Evolutionary conservation across 2,113 vertebrate genomes (phyloP), one percentile per base, ranked within the genome.

Genomic region (Burhinus bistriatus): DNA sequence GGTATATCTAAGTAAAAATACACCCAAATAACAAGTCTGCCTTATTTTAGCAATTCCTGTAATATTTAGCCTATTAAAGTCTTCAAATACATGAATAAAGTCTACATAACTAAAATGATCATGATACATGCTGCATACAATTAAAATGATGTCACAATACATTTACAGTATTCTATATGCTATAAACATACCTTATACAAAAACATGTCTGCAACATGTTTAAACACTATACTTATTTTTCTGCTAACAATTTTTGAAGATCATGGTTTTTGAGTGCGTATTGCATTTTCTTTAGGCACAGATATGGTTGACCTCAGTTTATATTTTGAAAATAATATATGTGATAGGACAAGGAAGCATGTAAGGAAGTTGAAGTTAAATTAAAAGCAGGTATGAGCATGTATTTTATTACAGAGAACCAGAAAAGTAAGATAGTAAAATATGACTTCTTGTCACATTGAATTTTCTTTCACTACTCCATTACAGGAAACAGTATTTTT

Each of bases 371-470:
- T 89, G 95, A 95, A 97, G 84, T 96, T 97, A 98, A 97, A 98
- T 97, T 97, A 97, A 97, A 98, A 98, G 96, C 97, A 98, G 97
- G 97, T 96, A 98, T 95, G 96, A 97, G 96, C 96, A 94, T 97
- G 97, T 77, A 97, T 93, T 98, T 98, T 97, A 97, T 98, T 97
- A 98, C 5, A 45, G 90, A 95, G 94, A 97, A 95, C 96, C 94
- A 95, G 93, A 97, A 94, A 72, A 97, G 70, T 78, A 95, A 90
- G 84, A 92, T 12, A 90, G 95, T 96, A 97, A 97, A 97, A 97
- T 95, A 81, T 97, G 92, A 98, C 91, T 96, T 97, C 97, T 93
- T 84, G 87, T 97, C 94, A 95, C 93, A 96, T 4, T 93, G 96
- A 97, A 95, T 97, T 97, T 97, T 96, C 91, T 97, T 97, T 97